These are phyloP conservation scores for Amblyraja radiata DNA, from an alignment of 2,797 vertebrate genomes.

Conservation along the genomic window DNA sequence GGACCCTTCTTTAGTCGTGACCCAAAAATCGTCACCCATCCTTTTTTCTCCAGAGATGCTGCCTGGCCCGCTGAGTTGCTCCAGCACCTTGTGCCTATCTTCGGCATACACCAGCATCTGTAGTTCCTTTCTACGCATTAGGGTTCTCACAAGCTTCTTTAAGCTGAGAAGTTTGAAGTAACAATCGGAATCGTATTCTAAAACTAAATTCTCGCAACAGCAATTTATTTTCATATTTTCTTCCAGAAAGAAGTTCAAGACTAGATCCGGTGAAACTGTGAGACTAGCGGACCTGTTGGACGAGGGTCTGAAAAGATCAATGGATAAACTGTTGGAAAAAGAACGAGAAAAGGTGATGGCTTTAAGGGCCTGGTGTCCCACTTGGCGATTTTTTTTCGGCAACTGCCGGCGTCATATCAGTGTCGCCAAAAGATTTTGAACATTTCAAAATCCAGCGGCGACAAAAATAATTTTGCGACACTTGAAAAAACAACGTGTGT, in stretches of 20 bases:
- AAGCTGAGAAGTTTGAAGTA: constrained; percentile 38
- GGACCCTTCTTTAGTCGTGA: too few species aligned
- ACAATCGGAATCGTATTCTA: background rate
- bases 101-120: too few species aligned
- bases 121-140: too few species aligned
- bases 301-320: constrained; percentile 87
- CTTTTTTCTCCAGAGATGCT: too few species aligned
- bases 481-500: too few species aligned
- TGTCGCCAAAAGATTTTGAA: too few species aligned
- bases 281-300: constrained; percentile 85
- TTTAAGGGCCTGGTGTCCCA: background rate
- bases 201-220: background rate
- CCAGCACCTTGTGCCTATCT: too few species aligned
- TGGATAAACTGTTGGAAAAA: constrained; percentile 95
- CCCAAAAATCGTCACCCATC: too few species aligned
- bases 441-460: background rate
- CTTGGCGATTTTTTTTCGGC: too few species aligned
- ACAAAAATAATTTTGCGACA: too few species aligned
- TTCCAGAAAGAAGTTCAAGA: constrained; percentile 95
- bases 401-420: too few species aligned
- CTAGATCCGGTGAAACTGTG: constrained; percentile 86
- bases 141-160: background rate
- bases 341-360: constrained; percentile 80
- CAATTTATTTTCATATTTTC: constrained; percentile 34
- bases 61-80: too few species aligned